A percentile compares a stretch with the other conserved stretches of the same genome.
Evolutionary conservation across 2,113 vertebrate genomes (phyloP).

Genomic region (Regulus satrapa): DNA sequence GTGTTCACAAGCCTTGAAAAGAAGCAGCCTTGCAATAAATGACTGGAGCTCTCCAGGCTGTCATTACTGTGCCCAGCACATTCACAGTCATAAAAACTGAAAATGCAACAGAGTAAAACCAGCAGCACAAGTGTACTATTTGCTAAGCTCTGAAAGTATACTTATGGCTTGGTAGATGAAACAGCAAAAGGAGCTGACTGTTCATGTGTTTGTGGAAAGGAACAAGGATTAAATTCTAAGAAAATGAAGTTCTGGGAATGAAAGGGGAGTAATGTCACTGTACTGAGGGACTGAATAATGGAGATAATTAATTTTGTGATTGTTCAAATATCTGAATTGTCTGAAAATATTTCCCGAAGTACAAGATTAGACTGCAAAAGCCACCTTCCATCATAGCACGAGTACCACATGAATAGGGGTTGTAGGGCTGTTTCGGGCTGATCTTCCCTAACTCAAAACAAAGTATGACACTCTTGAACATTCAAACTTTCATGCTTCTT

Average conservation of each 20-base stretch:
- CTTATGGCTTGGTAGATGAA: background rate
- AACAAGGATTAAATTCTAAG: background rate
- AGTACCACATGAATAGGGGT: fast-evolving
- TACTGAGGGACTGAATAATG: background rate
- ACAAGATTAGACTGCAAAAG: background rate
- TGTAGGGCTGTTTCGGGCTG: background rate
- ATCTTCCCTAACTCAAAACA: background rate
- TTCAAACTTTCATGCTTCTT: background rate
- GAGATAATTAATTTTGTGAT: background rate
- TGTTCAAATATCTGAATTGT: background rate
- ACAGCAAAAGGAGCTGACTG: background rate
- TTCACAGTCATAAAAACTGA: background rate
- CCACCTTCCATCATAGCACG: background rate
- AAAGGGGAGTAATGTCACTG: background rate
- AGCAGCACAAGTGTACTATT: background rate
- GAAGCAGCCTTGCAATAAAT: background rate
- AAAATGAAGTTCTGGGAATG: background rate
- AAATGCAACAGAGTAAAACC: conserved; percentile 5
- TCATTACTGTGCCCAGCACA: background rate
- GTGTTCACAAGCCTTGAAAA: background rate
- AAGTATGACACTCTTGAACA: background rate
- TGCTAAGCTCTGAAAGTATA: background rate
- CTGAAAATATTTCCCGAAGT: background rate
- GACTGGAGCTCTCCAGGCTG: background rate
- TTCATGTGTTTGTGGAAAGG: background rate